These are phyloP conservation scores for Tetramorium bicarinatum DNA, from an alignment of 2,888 invertebrate genomes.

Conservation along the genomic window DNA sequence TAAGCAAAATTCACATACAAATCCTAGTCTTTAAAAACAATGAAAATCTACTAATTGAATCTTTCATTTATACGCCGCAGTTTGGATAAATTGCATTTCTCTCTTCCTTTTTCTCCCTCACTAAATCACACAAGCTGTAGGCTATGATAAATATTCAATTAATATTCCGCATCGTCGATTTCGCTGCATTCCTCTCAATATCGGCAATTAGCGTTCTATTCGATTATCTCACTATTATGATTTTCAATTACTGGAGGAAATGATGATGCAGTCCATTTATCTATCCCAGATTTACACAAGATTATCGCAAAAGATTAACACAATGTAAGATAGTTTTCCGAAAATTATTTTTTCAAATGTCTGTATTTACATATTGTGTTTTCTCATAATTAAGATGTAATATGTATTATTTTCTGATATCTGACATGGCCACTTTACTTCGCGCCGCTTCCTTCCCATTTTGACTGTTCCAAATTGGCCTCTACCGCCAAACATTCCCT, in stretches of 20 bases:
- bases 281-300: not conserved
- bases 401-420: slow-evolving; percentile 20
- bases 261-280: not conserved
- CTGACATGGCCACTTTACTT: slow-evolving; percentile 11
- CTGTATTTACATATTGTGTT: not conserved
- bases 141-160: slow-evolving; percentile 42
- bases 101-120: not conserved
- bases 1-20: not conserved
- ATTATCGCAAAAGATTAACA: not conserved
- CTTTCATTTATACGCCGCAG: not conserved
- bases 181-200: slow-evolving; percentile 14
- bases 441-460: slow-evolving; percentile 41
- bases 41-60: slow-evolving; percentile 18
- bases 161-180: slow-evolving; percentile 43
- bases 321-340: not conserved
- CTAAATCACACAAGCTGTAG: slow-evolving; percentile 34
- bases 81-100: slow-evolving; percentile 11
- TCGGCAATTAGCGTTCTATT: slow-evolving; percentile 29
- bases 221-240: slow-evolving; percentile 16
- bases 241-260: slow-evolving; percentile 32
- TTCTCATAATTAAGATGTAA: not conserved
- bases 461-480: slow-evolving; percentile 50
- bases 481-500: slow-evolving; percentile 40
- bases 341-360: not conserved
- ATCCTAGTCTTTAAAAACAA: not conserved